Evolutionary conservation across 2,113 vertebrate genomes (phyloP), one percentile per base, ranked within the genome.

Genomic region (Bubo scandiacus): DNA sequence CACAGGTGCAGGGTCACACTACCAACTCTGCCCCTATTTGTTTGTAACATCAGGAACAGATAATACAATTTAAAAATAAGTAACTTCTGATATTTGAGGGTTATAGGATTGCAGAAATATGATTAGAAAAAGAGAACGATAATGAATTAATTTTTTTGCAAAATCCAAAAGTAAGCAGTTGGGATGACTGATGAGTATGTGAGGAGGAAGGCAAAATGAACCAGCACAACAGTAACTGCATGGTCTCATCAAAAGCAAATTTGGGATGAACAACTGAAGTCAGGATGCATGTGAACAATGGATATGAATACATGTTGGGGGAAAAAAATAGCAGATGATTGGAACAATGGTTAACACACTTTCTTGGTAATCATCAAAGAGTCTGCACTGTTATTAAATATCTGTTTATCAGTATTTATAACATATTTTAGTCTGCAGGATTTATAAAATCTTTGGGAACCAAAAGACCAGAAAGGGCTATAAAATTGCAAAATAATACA

Each of bases 401-500:
- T 3, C 7, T 26, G 23, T 78, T 86, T 78, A 74, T 74, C 77
- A 75, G 43, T 79, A 91, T 75, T 95, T 72, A 17, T 49, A 88
- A 70, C 19, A 77, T 36, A 57, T 62, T 85, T 88, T 81, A 90
- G 29, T 58, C 30, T 91, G 49, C 2, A 2, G 49, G 38, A 79
- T 61, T 92, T 87, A 55, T 58, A 84, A 92, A 92, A 91, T 61
- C 36, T 89, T 61, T 79, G 68, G 11, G 25, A 93, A 87, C 6
- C n/a, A 65, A 26, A 77, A 81, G 30, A 88, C 36, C 42, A 92
- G 45, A 77, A 90, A 89, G n/a, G 11, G 32, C 58, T 94, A 82
- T 12, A 91, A 88, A 94, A 87, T 2, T 47, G 57, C 57, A 85
- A 58, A 93, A 67, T 54, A 73, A 72, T 89, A 95, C 91, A 96